These are phyloP conservation scores for Leucopsar rothschildi DNA, from an alignment of 2,113 vertebrate species.

Conservation along the genomic window DNA sequence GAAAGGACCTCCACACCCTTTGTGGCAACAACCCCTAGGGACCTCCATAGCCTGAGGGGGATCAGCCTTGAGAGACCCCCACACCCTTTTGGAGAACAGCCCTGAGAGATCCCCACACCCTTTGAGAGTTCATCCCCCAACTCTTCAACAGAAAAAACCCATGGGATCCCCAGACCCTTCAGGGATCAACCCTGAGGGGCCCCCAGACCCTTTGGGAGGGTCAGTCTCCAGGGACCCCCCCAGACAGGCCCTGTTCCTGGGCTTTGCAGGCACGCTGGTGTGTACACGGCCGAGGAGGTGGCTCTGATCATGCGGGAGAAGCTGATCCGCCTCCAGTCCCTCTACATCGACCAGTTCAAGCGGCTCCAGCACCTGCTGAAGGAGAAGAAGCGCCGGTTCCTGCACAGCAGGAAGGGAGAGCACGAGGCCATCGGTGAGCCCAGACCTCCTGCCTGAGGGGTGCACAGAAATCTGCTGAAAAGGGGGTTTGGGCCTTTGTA, in stretches of 20 bases:
- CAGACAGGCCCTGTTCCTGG: fast-evolving
- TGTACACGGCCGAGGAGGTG: constrained; percentile 97
- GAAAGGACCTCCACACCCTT: too few species aligned
- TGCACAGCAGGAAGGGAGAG: constrained; percentile 89
- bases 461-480: neutral
- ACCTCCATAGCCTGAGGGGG: too few species aligned
- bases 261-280: constrained; percentile 85
- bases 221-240: neutral
- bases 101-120: neutral
- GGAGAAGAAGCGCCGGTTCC: constrained; percentile 90
- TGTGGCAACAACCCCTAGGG: too few species aligned
- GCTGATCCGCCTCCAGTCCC: constrained; percentile 93
- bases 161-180: neutral
- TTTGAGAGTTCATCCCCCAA: too few species aligned
- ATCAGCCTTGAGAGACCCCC: neutral
- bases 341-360: constrained; percentile 99
- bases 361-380: constrained; percentile 94
- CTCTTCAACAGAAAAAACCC: neutral
- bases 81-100: too few species aligned
- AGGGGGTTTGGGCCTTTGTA: neutral
- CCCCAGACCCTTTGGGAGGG: neutral
- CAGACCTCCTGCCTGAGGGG: neutral
- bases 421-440: constrained; percentile 76
- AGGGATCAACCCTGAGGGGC: fast-evolving
- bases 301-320: constrained; percentile 95